Evolutionary conservation across 1,140 invertebrate genomes (phyloP).

Genomic region (Bombus terrestris): DNA sequence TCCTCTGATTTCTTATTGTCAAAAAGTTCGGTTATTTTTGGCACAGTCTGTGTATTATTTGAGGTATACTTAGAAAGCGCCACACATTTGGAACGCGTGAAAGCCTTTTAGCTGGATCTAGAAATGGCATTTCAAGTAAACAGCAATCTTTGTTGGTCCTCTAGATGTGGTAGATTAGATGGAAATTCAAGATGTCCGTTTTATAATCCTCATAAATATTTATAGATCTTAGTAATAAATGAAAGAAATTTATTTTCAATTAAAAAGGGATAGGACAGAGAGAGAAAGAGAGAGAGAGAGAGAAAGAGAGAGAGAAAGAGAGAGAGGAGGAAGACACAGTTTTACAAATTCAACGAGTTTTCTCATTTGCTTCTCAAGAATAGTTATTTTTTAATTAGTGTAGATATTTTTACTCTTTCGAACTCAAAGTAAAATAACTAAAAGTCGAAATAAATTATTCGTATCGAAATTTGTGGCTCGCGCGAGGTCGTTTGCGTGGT

Average conservation of each 20-base stretch:
- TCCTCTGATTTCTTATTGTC: too few relatives aligned
- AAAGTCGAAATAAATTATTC: constrained; percentile 1
- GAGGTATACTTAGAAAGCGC: not conserved
- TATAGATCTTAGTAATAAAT: not conserved
- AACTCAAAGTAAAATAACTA: not conserved
- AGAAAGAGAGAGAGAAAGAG: too few relatives aligned
- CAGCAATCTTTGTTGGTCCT: too few relatives aligned
- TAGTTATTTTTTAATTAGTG: not conserved
- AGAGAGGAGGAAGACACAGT: too few relatives aligned
- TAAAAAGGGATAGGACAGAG: not conserved
- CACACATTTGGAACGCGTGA: not conserved
- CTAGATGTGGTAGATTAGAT: not conserved
- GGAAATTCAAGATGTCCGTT: not conserved
- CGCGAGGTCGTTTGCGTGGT: too few relatives aligned
- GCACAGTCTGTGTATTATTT: too few relatives aligned
- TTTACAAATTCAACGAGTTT: not conserved
- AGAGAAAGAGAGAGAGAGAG: too few relatives aligned
- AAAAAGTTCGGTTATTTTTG: too few relatives aligned
- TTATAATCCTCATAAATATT: constrained; percentile 7
- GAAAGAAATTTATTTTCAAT: not conserved
- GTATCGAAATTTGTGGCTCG: not conserved
- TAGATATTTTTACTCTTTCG: not conserved
- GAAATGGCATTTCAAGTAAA: too few relatives aligned
- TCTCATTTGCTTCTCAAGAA: not conserved
- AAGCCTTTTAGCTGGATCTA: not conserved